A percentile compares a stretch with the other conserved stretches of the same genome.
These are phyloP conservation scores for Tetrax tetrax DNA, from an alignment of 2,113 vertebrate genomes.

Conservation along the genomic window DNA sequence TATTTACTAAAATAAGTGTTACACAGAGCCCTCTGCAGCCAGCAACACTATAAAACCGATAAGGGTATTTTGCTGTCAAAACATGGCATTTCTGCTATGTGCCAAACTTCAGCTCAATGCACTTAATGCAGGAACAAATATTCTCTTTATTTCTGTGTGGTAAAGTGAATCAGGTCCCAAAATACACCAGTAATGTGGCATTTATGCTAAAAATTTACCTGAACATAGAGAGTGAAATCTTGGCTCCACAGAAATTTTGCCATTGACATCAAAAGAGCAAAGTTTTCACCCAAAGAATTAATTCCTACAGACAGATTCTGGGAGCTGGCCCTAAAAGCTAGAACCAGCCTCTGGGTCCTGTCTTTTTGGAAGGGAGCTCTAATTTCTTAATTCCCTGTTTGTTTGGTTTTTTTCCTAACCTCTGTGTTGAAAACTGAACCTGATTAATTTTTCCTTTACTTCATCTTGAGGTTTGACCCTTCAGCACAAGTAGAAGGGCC, in stretches of 20 bases:
- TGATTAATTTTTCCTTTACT: not conserved
- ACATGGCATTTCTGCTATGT: not conserved
- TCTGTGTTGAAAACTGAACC: not conserved
- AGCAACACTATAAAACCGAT: not conserved
- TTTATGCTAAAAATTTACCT: not conserved
- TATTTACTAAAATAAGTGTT: constrained; percentile 40
- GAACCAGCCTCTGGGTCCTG: not conserved
- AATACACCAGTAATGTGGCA: not conserved
- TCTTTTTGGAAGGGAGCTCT: not conserved
- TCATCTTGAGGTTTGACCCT: not conserved
- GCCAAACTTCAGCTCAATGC: not conserved
- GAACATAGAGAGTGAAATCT: not conserved
- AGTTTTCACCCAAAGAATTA: not conserved
- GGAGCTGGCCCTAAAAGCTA: not conserved
- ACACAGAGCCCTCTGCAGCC: constrained; percentile 6
- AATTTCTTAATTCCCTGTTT: not conserved
- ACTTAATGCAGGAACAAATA: not conserved
- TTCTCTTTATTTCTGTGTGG: not conserved
- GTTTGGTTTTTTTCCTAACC: not conserved
- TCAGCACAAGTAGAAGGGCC: no score
- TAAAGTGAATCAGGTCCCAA: not conserved
- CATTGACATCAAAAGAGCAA: not conserved
- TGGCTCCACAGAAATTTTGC: not conserved
- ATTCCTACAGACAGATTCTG: not conserved
- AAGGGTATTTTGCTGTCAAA: not conserved